Evolutionary conservation across 30 jellyfish, hydroid and myxozoan species (phyloP).

Genomic region (Sanderia malayensis): DNA sequence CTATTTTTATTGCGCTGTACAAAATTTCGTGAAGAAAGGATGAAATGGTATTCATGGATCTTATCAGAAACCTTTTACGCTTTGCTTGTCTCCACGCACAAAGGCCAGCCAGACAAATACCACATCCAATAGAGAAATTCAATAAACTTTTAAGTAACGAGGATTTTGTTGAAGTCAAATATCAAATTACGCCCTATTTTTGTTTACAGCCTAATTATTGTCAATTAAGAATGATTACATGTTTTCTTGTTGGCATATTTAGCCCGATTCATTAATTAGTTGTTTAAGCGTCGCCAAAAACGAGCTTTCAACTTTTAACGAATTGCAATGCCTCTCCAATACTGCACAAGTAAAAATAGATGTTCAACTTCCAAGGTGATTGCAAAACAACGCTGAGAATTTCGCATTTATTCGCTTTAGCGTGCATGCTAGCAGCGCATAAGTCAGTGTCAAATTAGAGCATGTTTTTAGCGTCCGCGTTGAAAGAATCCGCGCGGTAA

Average conservation of each 20-base stretch:
- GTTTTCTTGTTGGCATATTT: not conserved
- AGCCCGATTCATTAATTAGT: not conserved
- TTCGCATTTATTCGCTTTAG: no score
- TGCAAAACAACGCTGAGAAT: no score
- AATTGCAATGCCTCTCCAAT: no score
- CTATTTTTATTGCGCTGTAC: not conserved
- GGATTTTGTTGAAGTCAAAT: not conserved
- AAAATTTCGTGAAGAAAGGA: not conserved
- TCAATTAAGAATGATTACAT: not conserved
- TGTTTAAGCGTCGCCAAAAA: no score
- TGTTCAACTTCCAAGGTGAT: no score
- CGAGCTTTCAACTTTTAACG: no score
- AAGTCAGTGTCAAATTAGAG: no score
- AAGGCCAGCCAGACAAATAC: not conserved
- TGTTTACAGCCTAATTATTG: not conserved
- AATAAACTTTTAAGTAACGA: not conserved
- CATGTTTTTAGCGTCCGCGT: no score
- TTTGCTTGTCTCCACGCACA: not conserved
- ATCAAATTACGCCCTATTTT: slow-evolving; percentile 6
- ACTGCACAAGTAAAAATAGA: no score
- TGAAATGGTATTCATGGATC: not conserved
- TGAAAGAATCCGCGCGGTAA: no score
- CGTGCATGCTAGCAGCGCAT: no score
- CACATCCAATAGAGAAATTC: not conserved
- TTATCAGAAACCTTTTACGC: not conserved